Evolutionary conservation across 2,797 vertebrate species (phyloP).

Genomic region (Odontamblyopus lacepedii): DNA sequence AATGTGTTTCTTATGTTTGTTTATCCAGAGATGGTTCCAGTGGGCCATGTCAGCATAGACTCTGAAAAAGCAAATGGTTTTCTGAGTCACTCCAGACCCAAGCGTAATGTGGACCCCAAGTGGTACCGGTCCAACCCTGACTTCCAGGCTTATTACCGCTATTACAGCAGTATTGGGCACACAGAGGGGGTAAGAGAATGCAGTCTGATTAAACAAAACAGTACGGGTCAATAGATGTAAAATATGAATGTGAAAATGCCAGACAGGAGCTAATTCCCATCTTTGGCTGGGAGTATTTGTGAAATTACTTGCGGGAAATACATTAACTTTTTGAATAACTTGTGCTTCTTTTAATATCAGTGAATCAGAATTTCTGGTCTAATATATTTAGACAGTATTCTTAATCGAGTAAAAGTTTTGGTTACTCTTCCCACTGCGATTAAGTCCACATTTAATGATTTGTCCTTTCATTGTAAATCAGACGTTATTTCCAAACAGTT

Average conservation of each 20-base stretch:
- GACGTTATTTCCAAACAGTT: no score
- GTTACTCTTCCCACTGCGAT: no score
- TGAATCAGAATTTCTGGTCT: no score
- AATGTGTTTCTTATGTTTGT: background rate
- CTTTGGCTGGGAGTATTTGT: background rate
- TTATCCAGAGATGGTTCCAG: slow-evolving; percentile 64
- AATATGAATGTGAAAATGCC: background rate
- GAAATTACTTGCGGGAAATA: background rate
- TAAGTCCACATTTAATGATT: no score
- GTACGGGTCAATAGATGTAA: background rate
- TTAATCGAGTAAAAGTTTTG: no score
- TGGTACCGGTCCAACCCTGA: slow-evolving; percentile 80
- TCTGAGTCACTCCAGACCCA: slow-evolving; percentile 70
- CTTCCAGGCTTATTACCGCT: slow-evolving; percentile 84
- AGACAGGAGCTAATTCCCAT: background rate
- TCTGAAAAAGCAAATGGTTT: slow-evolving; percentile 71
- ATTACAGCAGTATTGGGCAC: slow-evolving; percentile 86
- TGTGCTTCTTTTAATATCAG: no score
- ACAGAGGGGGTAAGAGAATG: slow-evolving; percentile 76
- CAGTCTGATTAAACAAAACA: background rate
- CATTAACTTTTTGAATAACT: background rate
- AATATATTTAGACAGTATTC: no score
- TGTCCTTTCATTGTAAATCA: no score
- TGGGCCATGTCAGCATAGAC: slow-evolving; percentile 53
- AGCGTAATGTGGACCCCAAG: slow-evolving; percentile 70